Percentiles rank a stretch among this genome's conserved stretches.
These are phyloP conservation scores for Colletes latitarsis DNA, from an alignment of 1,140 invertebrate genomes.

Conservation along the genomic window DNA sequence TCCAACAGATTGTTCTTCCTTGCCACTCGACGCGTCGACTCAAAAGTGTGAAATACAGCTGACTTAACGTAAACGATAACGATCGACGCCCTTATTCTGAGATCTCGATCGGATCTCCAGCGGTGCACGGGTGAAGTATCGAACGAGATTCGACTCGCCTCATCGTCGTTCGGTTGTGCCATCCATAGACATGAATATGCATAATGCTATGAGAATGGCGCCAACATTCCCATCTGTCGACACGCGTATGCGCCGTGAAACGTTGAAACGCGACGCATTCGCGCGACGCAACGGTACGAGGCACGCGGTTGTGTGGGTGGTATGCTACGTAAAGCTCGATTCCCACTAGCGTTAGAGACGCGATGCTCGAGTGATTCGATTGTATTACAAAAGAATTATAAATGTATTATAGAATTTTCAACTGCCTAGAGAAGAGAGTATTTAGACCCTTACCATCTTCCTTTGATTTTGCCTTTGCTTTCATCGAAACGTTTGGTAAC, in stretches of 20 bases:
- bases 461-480: too few species aligned
- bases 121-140: background rate
- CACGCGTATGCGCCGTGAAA: slow-evolving; percentile 61
- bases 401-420: too few species aligned
- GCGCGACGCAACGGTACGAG: background rate
- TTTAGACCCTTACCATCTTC: too few species aligned
- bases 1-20: too few species aligned
- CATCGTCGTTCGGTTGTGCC: slow-evolving; percentile 10
- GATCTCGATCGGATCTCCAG: slow-evolving; percentile 2
- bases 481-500: too few species aligned
- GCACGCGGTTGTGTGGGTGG: slow-evolving; percentile 15
- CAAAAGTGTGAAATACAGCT: too few species aligned
- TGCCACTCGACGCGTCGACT: too few species aligned
- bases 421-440: too few species aligned
- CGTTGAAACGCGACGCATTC: slow-evolving; percentile 20
- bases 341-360: too few species aligned
- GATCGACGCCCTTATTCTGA: background rate
- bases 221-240: slow-evolving; percentile 71
- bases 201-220: slow-evolving; percentile 63
- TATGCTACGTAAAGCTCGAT: slow-evolving; percentile 12
- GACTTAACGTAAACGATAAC: background rate
- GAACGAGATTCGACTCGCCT: slow-evolving; percentile 19
- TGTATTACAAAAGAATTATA: too few species aligned
- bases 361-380: too few species aligned
- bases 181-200: background rate